Evolutionary conservation across 2,797 vertebrate species (phyloP), one percentile per base, ranked within the genome.

Genomic region (Orestias chungarensis): DNA sequence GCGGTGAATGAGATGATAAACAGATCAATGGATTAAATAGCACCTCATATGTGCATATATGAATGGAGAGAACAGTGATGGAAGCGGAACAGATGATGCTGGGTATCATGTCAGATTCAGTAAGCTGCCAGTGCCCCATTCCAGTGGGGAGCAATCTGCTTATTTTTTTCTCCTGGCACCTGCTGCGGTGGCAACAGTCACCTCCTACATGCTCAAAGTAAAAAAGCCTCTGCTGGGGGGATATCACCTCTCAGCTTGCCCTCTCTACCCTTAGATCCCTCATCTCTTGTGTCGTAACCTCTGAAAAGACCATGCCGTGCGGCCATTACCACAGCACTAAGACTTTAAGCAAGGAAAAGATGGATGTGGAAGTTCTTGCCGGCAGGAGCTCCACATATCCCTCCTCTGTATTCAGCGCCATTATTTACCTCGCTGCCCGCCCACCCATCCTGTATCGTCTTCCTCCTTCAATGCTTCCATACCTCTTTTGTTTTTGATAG

Each of bases 241-340:
- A 93, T 94, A 93, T 91, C 89, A 89, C 89, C 87, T 90, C 84
- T 91, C 82, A 81, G 84, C 85, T 89, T 87, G 88, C 87, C 89
- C 89, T 86, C 76, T 86, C 81, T 71, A 80, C 88, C 83, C 83
- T 80, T 69, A 90, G 87, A 95, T 94, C 91, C 86, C 88, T 94
- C 93, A 93, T 93, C 91, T 92, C 90, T 79, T 69, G 82, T 31
- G 74, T 78, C 66, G 68, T 88, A 92, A 93, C 93, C 92, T 92
- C 88, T 84, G 86, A 89, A 88, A 38, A 90, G 85, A 87, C 80
- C 89, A 90, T 75, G 80, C 87, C 82, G 87, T 62, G 87, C 83
- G 66, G 79, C 90, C 89, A 94, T 93, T 94, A 93, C 82, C 88
- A 74, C 68, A 88, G 85, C 79, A 54, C 90, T 78, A 54, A 83